These are phyloP conservation scores for Saimiri boliviensis DNA, from an alignment of 2,113 vertebrate genomes.

Conservation along the genomic window DNA sequence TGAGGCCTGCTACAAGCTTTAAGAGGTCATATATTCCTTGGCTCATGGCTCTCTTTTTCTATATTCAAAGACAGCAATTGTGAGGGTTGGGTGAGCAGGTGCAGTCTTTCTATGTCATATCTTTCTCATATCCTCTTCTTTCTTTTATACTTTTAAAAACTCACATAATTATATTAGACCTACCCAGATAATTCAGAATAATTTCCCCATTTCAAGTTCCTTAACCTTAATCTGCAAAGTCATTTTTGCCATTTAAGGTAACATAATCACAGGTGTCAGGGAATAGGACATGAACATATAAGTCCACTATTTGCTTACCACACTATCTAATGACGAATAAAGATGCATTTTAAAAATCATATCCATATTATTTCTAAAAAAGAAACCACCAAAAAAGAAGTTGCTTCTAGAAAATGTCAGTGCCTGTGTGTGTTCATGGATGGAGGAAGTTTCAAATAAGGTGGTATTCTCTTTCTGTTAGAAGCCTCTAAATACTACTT, in stretches of 20 bases:
- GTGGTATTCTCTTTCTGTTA: not conserved
- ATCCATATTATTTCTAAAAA: not conserved
- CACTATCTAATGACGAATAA: not conserved
- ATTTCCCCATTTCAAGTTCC: not conserved
- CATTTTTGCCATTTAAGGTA: not conserved
- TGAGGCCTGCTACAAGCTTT: not conserved
- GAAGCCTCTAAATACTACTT: constrained; percentile 19
- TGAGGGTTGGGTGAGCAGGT: no score
- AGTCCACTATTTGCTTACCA: not conserved
- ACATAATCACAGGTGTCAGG: not conserved
- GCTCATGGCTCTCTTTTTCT: not conserved
- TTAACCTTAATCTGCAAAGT: not conserved
- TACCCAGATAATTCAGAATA: not conserved
- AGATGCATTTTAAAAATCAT: not conserved
- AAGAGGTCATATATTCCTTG: not conserved
- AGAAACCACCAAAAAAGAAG: not conserved
- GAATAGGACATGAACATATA: not conserved
- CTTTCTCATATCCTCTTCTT: not conserved
- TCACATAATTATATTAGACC: not conserved
- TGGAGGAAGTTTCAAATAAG: not conserved
- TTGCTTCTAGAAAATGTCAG: not conserved
- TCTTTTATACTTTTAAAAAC: not conserved
- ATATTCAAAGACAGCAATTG: not conserved
- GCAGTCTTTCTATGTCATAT: not conserved
- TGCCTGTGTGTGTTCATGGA: not conserved